Evolutionary conservation across 1,140 invertebrate genomes (phyloP).

Genomic region (Ditylenchus dipsaci): DNA sequence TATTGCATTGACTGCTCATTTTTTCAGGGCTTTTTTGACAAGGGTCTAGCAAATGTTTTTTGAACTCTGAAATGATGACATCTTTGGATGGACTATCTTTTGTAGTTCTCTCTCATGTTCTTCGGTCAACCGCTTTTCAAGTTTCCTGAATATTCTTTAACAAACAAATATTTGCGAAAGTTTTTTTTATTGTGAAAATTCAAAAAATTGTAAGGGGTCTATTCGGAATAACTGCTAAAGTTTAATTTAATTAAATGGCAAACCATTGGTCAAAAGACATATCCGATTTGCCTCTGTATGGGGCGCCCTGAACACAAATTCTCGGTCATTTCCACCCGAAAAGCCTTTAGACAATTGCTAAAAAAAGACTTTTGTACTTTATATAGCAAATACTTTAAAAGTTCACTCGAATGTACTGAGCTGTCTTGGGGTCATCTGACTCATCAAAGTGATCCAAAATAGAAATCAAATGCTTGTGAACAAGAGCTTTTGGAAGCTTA

Average conservation of each 20-base stretch:
- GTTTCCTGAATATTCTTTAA: constrained; percentile 19
- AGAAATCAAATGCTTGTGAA: constrained; percentile 20
- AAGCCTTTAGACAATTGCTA: no score
- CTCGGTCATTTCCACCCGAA: no score
- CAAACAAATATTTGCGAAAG: constrained; percentile 18
- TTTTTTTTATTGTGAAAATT: constrained; percentile 1
- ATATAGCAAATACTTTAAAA: no score
- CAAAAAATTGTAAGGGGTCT: not conserved
- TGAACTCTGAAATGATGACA: not conserved
- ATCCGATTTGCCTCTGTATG: not conserved
- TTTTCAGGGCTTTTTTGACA: constrained; percentile 18
- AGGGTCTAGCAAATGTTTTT: constrained; percentile 33
- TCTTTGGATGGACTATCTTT: no score
- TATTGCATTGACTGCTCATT: constrained; percentile 30
- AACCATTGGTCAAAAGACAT: not conserved
- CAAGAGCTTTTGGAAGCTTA: constrained; percentile 32
- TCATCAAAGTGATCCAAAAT: constrained; percentile 38
- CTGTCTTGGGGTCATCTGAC: constrained; percentile 30
- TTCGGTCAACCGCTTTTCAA: constrained; percentile 15
- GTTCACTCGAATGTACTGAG: not conserved
- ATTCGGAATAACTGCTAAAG: not conserved
- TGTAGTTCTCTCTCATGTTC: not conserved
- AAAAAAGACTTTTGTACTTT: no score
- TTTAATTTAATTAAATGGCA: not conserved
- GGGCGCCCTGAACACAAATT: not conserved